These are phyloP conservation scores for Dendrophyllia cribrosa DNA, from an alignment of 64 coral and sea anemone species.

Conservation along the genomic window DNA sequence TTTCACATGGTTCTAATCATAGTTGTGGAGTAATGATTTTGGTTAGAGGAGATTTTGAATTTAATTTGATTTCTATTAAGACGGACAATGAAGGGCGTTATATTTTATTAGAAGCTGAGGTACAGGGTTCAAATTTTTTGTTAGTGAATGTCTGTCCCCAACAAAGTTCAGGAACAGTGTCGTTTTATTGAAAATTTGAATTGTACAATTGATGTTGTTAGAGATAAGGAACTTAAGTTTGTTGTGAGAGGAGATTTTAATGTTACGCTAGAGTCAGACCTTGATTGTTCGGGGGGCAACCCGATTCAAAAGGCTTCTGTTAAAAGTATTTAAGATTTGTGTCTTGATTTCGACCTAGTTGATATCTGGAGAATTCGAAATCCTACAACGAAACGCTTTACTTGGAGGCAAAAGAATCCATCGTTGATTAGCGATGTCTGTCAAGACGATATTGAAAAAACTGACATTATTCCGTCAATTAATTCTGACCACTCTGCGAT, in stretches of 20 bases:
- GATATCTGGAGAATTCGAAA: slow-evolving; percentile 30
- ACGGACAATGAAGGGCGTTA: slow-evolving; percentile 27
- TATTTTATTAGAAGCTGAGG: too few species aligned
- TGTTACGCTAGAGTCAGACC: not conserved
- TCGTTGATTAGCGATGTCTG: not conserved
- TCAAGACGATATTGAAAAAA: slow-evolving; percentile 10
- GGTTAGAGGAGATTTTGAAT: not conserved
- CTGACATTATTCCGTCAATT: slow-evolving; percentile 7
- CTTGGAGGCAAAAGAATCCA: slow-evolving; percentile 5
- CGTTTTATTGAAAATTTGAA: too few species aligned
- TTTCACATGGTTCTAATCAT: slow-evolving; percentile 22
- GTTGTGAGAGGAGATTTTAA: slow-evolving; percentile 39
- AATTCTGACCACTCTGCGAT: too few species aligned
- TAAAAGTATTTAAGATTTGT: slow-evolving; percentile 7
- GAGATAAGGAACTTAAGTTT: not conserved
- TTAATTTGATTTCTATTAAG: not conserved
- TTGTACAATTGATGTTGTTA: not conserved
- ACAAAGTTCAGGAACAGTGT: too few species aligned
- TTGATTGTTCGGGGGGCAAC: slow-evolving; percentile 20
- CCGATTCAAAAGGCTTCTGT: not conserved
- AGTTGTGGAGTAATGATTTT: slow-evolving; percentile 10
- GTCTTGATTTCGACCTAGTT: not conserved
- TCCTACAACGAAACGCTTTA: too few species aligned
- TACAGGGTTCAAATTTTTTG: too few species aligned
- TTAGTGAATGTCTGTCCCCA: too few species aligned